Evolutionary conservation across 2,113 vertebrate species (phyloP).

Genomic region (Neofelis nebulosa): DNA sequence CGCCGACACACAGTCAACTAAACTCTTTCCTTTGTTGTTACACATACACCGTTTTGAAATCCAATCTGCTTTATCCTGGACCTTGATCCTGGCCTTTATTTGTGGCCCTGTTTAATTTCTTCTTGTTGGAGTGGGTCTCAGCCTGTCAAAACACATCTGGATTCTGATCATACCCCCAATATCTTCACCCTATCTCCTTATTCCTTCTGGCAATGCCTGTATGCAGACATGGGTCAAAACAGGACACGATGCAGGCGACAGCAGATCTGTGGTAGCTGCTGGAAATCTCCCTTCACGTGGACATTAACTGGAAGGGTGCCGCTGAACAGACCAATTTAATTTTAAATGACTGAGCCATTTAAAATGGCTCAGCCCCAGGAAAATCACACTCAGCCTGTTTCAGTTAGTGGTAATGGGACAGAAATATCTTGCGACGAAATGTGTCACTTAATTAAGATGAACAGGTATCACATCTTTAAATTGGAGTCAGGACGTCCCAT

Average conservation of each 20-base stretch:
- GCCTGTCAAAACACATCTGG: background rate
- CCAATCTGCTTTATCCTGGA: background rate
- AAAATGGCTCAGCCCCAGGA: background rate
- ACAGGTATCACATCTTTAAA: slow-evolving; percentile 5
- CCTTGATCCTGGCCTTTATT: background rate
- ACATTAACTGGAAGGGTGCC: slow-evolving; percentile 7
- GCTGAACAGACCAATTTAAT: background rate
- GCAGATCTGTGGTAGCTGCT: background rate
- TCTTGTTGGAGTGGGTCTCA: background rate
- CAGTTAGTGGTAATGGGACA: background rate
- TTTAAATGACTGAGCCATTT: background rate
- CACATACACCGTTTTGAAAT: background rate
- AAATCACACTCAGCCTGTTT: slow-evolving; percentile 35
- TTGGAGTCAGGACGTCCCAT: background rate
- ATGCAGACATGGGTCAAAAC: slow-evolving; percentile 27
- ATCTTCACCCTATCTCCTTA: background rate
- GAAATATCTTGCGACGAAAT: background rate
- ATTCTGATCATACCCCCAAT: background rate
- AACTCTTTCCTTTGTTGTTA: background rate
- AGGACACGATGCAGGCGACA: background rate
- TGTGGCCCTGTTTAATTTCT: slow-evolving; percentile 22
- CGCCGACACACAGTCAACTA: background rate
- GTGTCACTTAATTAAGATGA: slow-evolving; percentile 15
- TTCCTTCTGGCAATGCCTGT: background rate
- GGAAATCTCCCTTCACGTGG: background rate